Percentiles rank a stretch among this genome's conserved stretches.
phyloP scores from a whole-genome alignment of 2,797 vertebrate genomes.

The Sphaeramia orbicularis region DNA sequence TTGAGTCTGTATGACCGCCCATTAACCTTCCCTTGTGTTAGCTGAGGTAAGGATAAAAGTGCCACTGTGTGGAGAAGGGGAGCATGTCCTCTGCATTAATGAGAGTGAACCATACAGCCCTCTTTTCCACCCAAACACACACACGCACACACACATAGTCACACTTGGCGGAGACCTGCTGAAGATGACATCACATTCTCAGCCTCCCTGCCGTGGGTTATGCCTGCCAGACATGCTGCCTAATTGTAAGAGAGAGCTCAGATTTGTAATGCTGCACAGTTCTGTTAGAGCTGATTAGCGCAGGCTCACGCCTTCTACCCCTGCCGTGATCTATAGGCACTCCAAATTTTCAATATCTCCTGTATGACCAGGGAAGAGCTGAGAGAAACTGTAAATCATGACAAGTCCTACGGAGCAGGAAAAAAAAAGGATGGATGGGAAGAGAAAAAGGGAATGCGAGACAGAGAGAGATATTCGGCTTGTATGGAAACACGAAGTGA shows the following conservation, averaged over 20 bases:
- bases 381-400: conserved; percentile 83
- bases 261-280: conserved; percentile 79
- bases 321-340: conserved; percentile 82
- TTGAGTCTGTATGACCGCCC: conserved; percentile 65
- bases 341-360: conserved; percentile 83
- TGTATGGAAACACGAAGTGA: conserved; percentile 71
- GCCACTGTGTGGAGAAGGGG: conserved; percentile 70
- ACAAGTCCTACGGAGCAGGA: conserved; percentile 70
- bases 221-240: conserved; percentile 63
- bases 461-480: conserved; percentile 59
- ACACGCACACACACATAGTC: conserved; percentile 32
- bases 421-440: conserved; percentile 57
- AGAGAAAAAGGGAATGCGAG: conserved; percentile 52
- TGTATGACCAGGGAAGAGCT: conserved; percentile 77
- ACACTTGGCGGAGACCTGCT: conserved; percentile 43
- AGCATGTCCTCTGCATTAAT: conserved; percentile 78
- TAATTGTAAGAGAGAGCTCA: conserved; percentile 78
- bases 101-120: conserved; percentile 66
- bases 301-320: conserved; percentile 68
- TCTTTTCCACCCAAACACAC: conserved; percentile 46
- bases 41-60: conserved; percentile 79
- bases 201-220: conserved; percentile 59
- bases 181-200: conserved; percentile 72
- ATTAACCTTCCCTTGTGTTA: conserved; percentile 77
- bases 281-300: conserved; percentile 84